Percentiles rank a stretch among this genome's conserved stretches.
Conservation (phyloP, 2,113 vertebrate genomes). For the Octodon degus region DNA sequence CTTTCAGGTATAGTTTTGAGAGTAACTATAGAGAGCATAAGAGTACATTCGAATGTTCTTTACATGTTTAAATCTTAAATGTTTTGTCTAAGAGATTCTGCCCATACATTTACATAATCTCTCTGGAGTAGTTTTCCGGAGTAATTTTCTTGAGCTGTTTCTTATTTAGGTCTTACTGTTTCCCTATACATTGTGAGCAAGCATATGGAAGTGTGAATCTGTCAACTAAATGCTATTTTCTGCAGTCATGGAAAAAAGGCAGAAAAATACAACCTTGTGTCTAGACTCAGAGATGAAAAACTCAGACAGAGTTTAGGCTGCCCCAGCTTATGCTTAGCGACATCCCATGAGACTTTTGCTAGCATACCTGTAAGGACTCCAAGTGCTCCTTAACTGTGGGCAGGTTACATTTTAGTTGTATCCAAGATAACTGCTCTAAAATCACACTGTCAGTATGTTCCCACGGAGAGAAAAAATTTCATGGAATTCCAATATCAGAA, state of each 20-base stretch:
- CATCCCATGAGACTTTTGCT: neutral
- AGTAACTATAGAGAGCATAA: neutral
- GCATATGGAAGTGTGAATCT: neutral
- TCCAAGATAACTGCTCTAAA: neutral
- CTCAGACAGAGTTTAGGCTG: neutral
- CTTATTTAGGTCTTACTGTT: neutral
- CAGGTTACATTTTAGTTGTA: neutral
- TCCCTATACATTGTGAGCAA: slow-evolving; percentile 20
- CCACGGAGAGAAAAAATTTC: neutral
- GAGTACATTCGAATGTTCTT: neutral
- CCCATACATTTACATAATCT: neutral
- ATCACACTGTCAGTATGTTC: neutral
- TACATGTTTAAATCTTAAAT: neutral
- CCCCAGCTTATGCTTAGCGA: neutral
- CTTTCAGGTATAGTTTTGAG: neutral
- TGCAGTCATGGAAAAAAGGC: neutral
- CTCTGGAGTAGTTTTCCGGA: neutral
- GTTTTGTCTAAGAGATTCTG: slow-evolving; percentile 23
- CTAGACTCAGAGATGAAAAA: neutral
- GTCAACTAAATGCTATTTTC: neutral
- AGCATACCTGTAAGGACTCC: neutral
- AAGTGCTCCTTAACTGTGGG: neutral
- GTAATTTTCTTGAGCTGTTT: slow-evolving; percentile 34
- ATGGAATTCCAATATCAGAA: neutral
- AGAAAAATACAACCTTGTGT: neutral